A percentile compares a stretch with the other conserved stretches of the same genome.
Evolutionary conservation across 2,113 vertebrate species (phyloP).

Genomic region (Crotalus tigris): DNA sequence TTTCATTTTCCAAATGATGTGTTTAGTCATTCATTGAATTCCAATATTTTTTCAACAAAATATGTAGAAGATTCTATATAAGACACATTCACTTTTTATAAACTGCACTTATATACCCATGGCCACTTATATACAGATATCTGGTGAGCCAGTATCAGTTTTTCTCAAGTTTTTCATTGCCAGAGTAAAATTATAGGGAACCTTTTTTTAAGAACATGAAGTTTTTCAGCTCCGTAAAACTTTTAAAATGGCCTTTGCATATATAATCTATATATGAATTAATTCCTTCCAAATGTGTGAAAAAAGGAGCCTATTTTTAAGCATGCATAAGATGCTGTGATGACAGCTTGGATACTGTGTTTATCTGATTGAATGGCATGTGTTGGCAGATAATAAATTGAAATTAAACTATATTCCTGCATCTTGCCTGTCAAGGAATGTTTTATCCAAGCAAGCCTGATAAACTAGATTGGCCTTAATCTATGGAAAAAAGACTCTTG

Average conservation of each 20-base stretch:
- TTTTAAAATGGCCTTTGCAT: conserved; percentile 33
- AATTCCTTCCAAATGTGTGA: conserved; percentile 46
- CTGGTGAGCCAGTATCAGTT: conserved; percentile 13
- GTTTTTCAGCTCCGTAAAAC: conserved; percentile 40
- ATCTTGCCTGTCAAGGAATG: conserved; percentile 49
- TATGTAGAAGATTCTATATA: not conserved
- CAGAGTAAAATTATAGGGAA: conserved; percentile 49
- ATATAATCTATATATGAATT: conserved; percentile 57
- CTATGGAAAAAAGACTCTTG: conserved; percentile 18
- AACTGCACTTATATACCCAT: not conserved
- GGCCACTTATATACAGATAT: not conserved
- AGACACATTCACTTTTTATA: not conserved
- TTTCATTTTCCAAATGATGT: not conserved
- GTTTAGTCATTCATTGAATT: not conserved
- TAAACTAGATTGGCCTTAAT: conserved; percentile 42
- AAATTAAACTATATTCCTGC: conserved; percentile 62
- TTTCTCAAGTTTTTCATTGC: conserved; percentile 26
- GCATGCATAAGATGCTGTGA: conserved; percentile 55
- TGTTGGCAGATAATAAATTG: conserved; percentile 67
- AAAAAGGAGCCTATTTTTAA: conserved; percentile 63
- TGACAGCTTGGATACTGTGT: conserved; percentile 64
- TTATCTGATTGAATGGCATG: conserved; percentile 65
- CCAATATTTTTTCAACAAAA: conserved; percentile 3
- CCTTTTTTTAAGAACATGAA: conserved; percentile 41
- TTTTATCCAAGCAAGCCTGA: conserved; percentile 44